These are phyloP conservation scores for Teleogryllus oceanicus DNA, from an alignment of 2,888 invertebrate species.

Conservation along the genomic window DNA sequence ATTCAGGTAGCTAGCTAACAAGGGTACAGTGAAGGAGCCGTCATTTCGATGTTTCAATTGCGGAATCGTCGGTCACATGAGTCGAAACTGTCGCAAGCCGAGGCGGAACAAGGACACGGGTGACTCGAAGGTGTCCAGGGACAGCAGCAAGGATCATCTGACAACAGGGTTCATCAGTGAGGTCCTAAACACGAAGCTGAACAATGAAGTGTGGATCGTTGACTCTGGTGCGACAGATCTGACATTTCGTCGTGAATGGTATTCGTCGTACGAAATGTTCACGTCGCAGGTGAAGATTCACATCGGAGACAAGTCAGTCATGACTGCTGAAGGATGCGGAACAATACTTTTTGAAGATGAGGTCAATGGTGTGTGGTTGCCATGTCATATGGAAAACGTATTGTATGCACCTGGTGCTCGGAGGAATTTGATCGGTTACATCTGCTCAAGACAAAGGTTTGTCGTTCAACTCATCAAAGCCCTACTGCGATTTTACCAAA, in stretches of 20 bases:
- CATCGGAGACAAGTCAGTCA: background rate
- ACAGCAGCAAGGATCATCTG: too few species aligned
- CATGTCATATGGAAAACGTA: slow-evolving; percentile 31
- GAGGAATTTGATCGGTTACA: slow-evolving; percentile 27
- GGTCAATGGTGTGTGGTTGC: slow-evolving; percentile 31
- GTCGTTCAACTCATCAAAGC: slow-evolving; percentile 20
- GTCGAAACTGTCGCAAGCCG: slow-evolving; percentile 34
- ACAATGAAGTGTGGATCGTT: slow-evolving; percentile 32
- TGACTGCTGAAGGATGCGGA: slow-evolving; percentile 32
- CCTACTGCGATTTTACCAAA: slow-evolving; percentile 26
- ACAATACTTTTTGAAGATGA: slow-evolving; percentile 25
- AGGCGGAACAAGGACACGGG: background rate
- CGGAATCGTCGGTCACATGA: slow-evolving; percentile 33
- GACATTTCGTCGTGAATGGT: slow-evolving; percentile 34
- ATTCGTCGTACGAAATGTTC: slow-evolving; percentile 32
- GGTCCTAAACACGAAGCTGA: slow-evolving; percentile 28
- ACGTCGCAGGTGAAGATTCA: slow-evolving; percentile 29
- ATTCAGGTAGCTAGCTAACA: background rate
- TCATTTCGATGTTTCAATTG: slow-evolving; percentile 32
- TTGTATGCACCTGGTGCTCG: slow-evolving; percentile 26
- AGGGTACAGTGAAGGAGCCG: background rate
- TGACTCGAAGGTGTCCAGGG: slow-evolving; percentile 20
- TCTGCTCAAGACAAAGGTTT: slow-evolving; percentile 28
- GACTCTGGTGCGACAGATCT: slow-evolving; percentile 36
- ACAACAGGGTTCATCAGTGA: slow-evolving; percentile 27